Base-by-base conservation (phyloP, 2,113 vertebrate genomes). In the Chaetodon trifascialis region DNA sequence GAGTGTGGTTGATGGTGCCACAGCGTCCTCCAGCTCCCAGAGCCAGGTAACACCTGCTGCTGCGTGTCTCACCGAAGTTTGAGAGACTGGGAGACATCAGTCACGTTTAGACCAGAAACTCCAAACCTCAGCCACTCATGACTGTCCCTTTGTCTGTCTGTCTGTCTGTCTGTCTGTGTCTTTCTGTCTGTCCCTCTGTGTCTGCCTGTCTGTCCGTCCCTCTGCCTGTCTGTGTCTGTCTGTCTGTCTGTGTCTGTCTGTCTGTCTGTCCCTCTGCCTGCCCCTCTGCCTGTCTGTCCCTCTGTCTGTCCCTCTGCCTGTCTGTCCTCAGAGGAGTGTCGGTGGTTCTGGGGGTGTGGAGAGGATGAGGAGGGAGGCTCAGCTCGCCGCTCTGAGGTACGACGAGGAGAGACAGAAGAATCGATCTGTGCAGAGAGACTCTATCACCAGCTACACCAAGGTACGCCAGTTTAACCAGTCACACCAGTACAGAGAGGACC, bases 401-500 rank as follows among this genome's bases (percentile, higher is more conserved):
- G 97, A 99, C 42, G 97, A 99, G 60, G 98, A 99, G 91, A 95
- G 97, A 83, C 96, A 96, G 80, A 96, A 93, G 86, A 96, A 90
- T 0, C 96, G 97, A 17, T 88, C 96, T 25, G 88, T 94, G 40
- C 97, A 96, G 84, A 96, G 93, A 87, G 97, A 98, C 65, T 88
- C 94, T 21, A 89, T 88, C 46, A 73, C 93, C 76, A 96, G 91
- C 87, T 96, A 94, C 76, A 87, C 94, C 80, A 98, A 97, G 95
- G 97, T 98, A 80, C 23, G 2, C 15, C 47, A 55, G 54, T 23
- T 23, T 0, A 1, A 23, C 5, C 54, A 5, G 1, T 23, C n/a
- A 23, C 7, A 11, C 7, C 34, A 51, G 21, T 30, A 34, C 3
- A 44, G 8, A 7, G 38, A 7, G 38, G 30, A 68, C 19, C 46